Base-by-base conservation (phyloP, 2,888 invertebrate species). In the Caenorhabditis zanzibari region DNA sequence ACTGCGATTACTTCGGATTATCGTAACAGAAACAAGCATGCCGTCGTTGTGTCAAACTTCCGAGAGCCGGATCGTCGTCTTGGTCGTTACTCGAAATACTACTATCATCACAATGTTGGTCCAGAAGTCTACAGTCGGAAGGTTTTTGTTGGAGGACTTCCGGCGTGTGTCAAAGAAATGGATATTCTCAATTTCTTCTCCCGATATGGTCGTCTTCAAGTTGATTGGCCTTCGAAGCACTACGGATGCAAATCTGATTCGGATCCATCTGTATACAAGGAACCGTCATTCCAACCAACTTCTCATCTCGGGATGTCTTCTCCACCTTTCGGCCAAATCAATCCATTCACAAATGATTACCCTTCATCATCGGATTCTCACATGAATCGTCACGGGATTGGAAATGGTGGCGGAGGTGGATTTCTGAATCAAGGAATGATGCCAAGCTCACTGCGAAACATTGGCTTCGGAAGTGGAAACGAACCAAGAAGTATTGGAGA, bases 111-210 rank as follows among this genome's bases (percentile, higher is more conserved):
- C 71, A 87, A 85, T 44, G 83, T 84, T 24, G 87, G 85, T 9
- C 82, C 92, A 19, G 93, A 93, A 88, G 88, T 93, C 54, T 93
- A 92, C 88, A 94, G 94, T 26, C 95, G 97, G 89, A 98, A 98
- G 94, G 98, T 98, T 74, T 98, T 98, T 93, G 98, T 98, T 52
- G 98, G 98, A 4, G 98, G 98, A 0, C 94, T 98, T 87, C 98
- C 98, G 26, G 97, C 98, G 0, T 98, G 98, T 92, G 98, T 98
- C 86, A 98, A 98, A 93, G 98, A 98, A 94, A 96, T 96, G 96
- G 98, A 98, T 94, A 98, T 99, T 88, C 97, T 97, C 82, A 96
- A 96, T 69, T 97, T 97, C 93, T 98, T 98, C 94, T 95, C 97
- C 81, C 95, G 97, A 90, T 98, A 98, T 93, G 98, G 98, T 38